Evolutionary conservation across 2,113 vertebrate species (phyloP), one percentile per base, ranked within the genome.

Genomic region (Butorides virescens): DNA sequence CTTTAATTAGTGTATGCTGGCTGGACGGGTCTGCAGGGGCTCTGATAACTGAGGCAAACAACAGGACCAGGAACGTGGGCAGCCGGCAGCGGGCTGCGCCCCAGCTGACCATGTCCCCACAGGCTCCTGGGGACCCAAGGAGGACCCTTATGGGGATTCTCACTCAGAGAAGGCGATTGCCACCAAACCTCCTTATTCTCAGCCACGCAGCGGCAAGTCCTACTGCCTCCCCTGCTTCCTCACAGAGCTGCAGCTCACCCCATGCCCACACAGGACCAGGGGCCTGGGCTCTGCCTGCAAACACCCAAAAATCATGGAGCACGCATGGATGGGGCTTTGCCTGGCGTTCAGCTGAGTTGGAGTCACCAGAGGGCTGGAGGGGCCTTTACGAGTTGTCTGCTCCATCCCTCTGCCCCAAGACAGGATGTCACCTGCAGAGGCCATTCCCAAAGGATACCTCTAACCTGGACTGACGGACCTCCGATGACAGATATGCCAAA

Each of bases 131-230:
- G 50, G 19, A 27, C 0, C 0, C 5, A 1, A 68, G 27, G 26
- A 53, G 66, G 46, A 68, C 15, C 23, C 17, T 79, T 55, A 63
- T 1, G 7, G 20, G n/a, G 27, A 83, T 8, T 87, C 42, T 49
- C 61, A 36, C 39, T 8, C 0, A 0, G 12, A 27, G 13, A 70
- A 77, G 26, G 39, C 0, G 0, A 39, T 53, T 78, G 61, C 27
- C 42, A 88, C 17, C 34, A 65, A 86, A 50, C 5, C 11, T 71
- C 15, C 34, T 58, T 85, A 39, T 26, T 74, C 46, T 47, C 27
- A 47, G 11, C n/a, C 52, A 5, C 16, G 27, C 0, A 9, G 49
- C 2, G 5, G 9, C 27, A 67, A 78, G 52, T 82, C 27, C 29
- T 34, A 20, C 34, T 58, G 52, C 27, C 9, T 86, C 5, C 44